Base-by-base conservation (phyloP, 2,113 vertebrate species). In the Ophiodon elongatus region DNA sequence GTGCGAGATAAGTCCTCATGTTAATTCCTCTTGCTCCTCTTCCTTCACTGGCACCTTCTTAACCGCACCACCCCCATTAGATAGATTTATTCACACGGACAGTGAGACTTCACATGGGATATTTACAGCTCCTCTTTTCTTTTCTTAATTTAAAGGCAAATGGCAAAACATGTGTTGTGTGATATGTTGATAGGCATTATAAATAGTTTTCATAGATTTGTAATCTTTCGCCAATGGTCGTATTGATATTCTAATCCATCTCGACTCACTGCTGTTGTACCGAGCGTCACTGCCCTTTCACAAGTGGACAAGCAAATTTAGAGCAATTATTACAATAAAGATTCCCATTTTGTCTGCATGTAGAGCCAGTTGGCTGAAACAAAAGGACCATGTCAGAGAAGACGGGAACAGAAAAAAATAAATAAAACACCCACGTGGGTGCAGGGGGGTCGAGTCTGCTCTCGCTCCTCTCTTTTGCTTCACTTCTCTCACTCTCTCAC, bases 11-110 rank as follows among this genome's bases (percentile, higher is more conserved):
- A 97, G 95, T 94, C 95, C 96, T 96, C 92, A 93, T 96, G 97
- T 97, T 97, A 97, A 98, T 98, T 98, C 95, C 95, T 96, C 96
- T 97, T 96, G 93, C 90, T 94, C 89, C 94, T 95, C 95, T 96
- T 97, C 95, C 86, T 93, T 94, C 88, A 39, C 91, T 96, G 96
- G 95, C 96, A 96, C 95, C 93, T 97, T 85, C 87, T 89, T 85
- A 79, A 77, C 79, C 93, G 94, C 15, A 23, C 77, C 93, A 93
- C 95, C 95, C 94, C 96, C 93, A 95, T 96, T 96, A 94, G 93
- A 95, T 57, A 85, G 79, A 91, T 91, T 89, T 90, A 89, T 92
- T 68, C 63, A 35, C 70, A n/a, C 75, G 85, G 77, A 88, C 67
- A 67, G 69, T 10, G 10, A 74, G 75, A 79, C 56, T 84, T 88